These are phyloP conservation scores for Meleagris gallopavo DNA, from an alignment of 2,113 vertebrate species.

Conservation along the genomic window DNA sequence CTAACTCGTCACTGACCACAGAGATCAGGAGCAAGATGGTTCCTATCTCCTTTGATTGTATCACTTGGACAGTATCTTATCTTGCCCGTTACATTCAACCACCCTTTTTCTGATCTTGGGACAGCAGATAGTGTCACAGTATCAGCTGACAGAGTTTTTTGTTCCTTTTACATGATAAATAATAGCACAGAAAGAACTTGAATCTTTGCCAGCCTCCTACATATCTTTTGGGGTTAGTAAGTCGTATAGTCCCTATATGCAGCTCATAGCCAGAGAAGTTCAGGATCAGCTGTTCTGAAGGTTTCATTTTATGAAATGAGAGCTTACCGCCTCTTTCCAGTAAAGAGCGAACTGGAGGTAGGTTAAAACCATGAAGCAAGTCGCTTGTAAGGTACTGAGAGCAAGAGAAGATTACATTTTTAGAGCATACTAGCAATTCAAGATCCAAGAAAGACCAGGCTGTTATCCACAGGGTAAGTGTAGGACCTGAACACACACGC, in stretches of 20 bases:
- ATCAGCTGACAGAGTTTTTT: neutral
- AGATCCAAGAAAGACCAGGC: neutral
- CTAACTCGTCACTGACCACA: neutral
- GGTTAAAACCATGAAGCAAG: neutral
- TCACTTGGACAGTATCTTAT: neutral
- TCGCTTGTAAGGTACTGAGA: neutral
- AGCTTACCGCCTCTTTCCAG: neutral
- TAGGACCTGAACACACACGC: neutral
- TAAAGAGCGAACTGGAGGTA: neutral
- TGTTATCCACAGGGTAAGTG: neutral
- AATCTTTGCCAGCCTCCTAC: neutral
- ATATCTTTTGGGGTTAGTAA: fast-evolving
- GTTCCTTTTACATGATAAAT: neutral
- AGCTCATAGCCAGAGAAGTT: neutral
- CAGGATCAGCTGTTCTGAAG: neutral
- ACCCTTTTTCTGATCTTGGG: neutral
- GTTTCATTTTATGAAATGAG: neutral
- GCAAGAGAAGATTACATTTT: neutral
- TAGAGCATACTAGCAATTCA: neutral
- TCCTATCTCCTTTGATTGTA: fast-evolving
- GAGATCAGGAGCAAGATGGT: fast-evolving
- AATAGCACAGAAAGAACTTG: neutral
- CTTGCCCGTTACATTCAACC: neutral
- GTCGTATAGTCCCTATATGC: neutral
- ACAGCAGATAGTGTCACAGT: fast-evolving